These are phyloP conservation scores for Planococcus citri DNA, from an alignment of 1,140 invertebrate species.

Conservation along the genomic window DNA sequence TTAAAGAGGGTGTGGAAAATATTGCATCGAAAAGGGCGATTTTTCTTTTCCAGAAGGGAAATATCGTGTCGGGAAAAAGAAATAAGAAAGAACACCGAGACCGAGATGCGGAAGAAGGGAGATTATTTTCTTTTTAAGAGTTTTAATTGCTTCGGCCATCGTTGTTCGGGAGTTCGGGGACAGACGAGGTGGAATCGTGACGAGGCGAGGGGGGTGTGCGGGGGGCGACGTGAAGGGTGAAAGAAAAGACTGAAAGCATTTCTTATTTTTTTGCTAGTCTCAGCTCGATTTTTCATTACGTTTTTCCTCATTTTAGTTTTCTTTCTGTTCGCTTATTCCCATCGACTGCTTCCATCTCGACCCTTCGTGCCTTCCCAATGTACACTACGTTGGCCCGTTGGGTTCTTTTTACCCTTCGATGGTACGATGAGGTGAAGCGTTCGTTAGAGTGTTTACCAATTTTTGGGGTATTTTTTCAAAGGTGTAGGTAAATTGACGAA, in stretches of 20 bases:
- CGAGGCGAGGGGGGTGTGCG: background rate
- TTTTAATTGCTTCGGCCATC: constrained; percentile 19
- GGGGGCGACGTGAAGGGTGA: background rate
- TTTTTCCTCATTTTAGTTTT: constrained; percentile 18
- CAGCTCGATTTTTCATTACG: constrained; percentile 20
- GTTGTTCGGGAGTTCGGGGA: background rate
- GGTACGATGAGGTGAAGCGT: no score
- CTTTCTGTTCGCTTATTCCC: background rate
- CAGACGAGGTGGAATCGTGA: background rate
- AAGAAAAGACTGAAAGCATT: constrained; percentile 18
- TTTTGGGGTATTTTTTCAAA: no score
- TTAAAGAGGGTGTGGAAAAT: constrained; percentile 20
- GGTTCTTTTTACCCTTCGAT: no score
- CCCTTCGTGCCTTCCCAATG: background rate
- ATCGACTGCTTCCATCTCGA: background rate
- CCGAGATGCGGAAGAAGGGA: background rate
- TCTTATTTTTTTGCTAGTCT: constrained; percentile 19
- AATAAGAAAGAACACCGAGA: constrained; percentile 1
- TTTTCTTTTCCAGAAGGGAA: constrained; percentile 18
- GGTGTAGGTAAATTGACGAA: no score
- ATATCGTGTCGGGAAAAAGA: constrained; percentile 14
- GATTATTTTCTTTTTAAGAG: constrained; percentile 19
- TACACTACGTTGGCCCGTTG: no score
- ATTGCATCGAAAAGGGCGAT: constrained; percentile 20
- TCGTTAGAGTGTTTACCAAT: no score